A percentile compares a stretch with the other conserved stretches of the same genome.
Conservation (phyloP, 2,888 invertebrate species). For the Bedellia somnulentella region DNA sequence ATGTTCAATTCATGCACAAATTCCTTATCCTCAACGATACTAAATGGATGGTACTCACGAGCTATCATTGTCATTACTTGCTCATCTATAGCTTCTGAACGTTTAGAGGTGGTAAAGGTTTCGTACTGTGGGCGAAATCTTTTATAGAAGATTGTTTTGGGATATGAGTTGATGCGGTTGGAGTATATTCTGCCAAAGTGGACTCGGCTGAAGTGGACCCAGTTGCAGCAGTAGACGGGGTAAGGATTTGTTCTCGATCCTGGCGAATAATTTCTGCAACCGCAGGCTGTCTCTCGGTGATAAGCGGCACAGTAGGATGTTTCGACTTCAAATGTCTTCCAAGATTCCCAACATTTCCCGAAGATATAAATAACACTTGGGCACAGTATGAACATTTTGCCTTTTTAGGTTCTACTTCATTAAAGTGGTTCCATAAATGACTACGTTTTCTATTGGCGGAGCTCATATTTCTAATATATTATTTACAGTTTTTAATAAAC, state of each 20-base stretch:
- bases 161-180: too few species aligned
- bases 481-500: too few species aligned
- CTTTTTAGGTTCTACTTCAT: constrained; percentile 4
- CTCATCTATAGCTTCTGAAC: constrained; percentile 1
- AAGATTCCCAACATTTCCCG: constrained; percentile 7
- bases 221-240: too few species aligned
- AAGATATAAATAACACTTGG: background rate
- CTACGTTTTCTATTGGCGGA: constrained; percentile 6
- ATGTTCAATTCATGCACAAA: constrained; percentile 4
- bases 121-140: background rate
- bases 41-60: constrained; percentile 4
- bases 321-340: constrained; percentile 7
- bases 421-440: constrained; percentile 7
- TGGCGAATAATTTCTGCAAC: too few species aligned
- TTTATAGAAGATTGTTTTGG: constrained; percentile 1
- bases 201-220: too few species aligned
- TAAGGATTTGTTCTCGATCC: too few species aligned
- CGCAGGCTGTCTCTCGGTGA: constrained; percentile 1
- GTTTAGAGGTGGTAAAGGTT: background rate
- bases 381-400: constrained; percentile 7
- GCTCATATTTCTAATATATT: too few species aligned
- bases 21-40: constrained; percentile 6
- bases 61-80: constrained; percentile 6
- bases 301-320: constrained; percentile 6
- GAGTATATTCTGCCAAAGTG: too few species aligned